These are phyloP conservation scores for Bucco capensis DNA, from an alignment of 2,113 vertebrate genomes.

Conservation along the genomic window DNA sequence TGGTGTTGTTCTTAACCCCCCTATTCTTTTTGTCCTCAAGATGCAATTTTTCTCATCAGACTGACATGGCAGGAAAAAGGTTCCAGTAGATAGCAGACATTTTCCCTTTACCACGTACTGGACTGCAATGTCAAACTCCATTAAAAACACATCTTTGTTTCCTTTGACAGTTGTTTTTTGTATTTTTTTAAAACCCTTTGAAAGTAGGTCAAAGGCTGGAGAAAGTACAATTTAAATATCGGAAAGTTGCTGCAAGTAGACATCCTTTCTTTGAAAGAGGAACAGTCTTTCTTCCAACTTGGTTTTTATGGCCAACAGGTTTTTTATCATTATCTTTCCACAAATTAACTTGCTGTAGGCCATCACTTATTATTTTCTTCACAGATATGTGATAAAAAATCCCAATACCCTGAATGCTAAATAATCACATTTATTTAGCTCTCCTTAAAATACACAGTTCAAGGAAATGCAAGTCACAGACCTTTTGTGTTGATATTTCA, in stretches of 20 bases:
- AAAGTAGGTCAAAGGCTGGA: neutral
- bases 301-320: neutral
- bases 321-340: neutral
- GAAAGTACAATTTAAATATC: neutral
- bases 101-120: neutral
- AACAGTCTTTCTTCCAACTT: neutral
- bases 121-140: neutral
- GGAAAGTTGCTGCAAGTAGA: neutral
- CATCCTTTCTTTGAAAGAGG: neutral
- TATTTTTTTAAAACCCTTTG: neutral
- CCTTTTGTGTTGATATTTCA: neutral
- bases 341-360: neutral
- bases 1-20: constrained; percentile 71
- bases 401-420: neutral
- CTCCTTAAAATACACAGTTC: neutral
- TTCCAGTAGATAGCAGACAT: constrained; percentile 23
- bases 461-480: neutral
- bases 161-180: neutral
- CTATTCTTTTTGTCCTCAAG: constrained; percentile 74
- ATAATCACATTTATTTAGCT: neutral
- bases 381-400: neutral
- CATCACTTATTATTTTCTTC: neutral
- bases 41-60: constrained; percentile 61
- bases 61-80: constrained; percentile 34
- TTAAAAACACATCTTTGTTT: neutral